Conservation (phyloP, 2,797 vertebrate genomes). For the Psittacula derbiana region DNA sequence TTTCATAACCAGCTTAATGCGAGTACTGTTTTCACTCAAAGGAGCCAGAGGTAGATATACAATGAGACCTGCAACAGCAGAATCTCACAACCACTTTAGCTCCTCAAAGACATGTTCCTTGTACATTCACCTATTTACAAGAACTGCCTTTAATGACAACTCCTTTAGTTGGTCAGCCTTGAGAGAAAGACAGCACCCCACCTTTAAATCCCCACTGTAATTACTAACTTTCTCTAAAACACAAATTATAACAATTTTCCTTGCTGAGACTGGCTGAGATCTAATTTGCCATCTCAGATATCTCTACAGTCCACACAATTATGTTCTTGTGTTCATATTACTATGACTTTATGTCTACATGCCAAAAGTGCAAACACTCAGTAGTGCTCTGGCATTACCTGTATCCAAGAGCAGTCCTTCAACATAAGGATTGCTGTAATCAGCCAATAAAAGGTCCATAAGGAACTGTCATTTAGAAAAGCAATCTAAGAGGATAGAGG, state of each 20-base stretch:
- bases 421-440: background rate
- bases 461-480: background rate
- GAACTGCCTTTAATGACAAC: background rate
- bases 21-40: background rate
- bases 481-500: background rate
- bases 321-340: background rate
- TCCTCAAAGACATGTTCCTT: background rate
- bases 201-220: background rate
- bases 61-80: background rate
- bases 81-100: background rate
- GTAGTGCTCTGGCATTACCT: background rate
- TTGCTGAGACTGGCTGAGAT: background rate
- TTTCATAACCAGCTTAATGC: background rate
- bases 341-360: background rate
- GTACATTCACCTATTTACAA: background rate
- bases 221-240: background rate
- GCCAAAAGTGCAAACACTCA: background rate
- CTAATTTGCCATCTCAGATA: background rate
- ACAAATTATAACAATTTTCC: background rate
- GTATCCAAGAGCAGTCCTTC: background rate
- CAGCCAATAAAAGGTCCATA: background rate
- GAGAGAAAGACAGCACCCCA: background rate
- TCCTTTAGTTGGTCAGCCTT: background rate
- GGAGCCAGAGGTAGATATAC: background rate
- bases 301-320: background rate